Base-by-base conservation (phyloP, 2,797 vertebrate genomes). In the Clarias pachynema region DNA sequence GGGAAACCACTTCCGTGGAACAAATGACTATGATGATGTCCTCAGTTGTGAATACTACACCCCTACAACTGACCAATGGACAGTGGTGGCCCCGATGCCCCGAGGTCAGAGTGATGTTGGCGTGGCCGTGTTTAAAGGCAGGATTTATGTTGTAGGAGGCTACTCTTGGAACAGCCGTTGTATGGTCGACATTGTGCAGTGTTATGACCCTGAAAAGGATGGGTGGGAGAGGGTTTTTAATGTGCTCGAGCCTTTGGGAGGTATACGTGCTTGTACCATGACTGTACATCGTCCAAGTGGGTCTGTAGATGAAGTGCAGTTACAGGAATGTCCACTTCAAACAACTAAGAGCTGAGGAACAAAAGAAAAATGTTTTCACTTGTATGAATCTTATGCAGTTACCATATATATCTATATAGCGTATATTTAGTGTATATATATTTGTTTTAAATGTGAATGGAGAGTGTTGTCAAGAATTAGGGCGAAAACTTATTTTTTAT, bases 111-210 rank as follows among this genome's bases (percentile, higher is more conserved):
- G 96, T 4, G 96, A 96, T 1, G 95, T 96, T 0, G 96, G 96
- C 0, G 93, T 96, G 86, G 93, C 96, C 0, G 95, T 96, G 86
- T 96, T 95, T 77, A 88, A 93, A 9, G 94, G 91, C 14, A 91
- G 92, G 82, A 91, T 96, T 87, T 96, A 96, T 10, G 95, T 96
- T 86, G 95, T 96, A 60, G 96, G 96, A 0, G 96, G 96, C 0
- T 96, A 96, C n/a, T 96, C 95, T 22, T 96, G 96, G 96, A 96
- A 96, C 94, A 96, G 94, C 90, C 92, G 94, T 1, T 96, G 95
- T 89, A 96, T 96, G 96, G 94, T 96, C 5, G 95, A 96, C 86
- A 93, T 96, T 0, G 95, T 96, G 89, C 96, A 96, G 90, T 90
- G 94, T 14, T 96, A 96, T 4, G 94, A 96, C 49, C 95, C 95